Evolutionary conservation across 2,113 vertebrate species (phyloP).

Genomic region (Patagioenas fasciata): DNA sequence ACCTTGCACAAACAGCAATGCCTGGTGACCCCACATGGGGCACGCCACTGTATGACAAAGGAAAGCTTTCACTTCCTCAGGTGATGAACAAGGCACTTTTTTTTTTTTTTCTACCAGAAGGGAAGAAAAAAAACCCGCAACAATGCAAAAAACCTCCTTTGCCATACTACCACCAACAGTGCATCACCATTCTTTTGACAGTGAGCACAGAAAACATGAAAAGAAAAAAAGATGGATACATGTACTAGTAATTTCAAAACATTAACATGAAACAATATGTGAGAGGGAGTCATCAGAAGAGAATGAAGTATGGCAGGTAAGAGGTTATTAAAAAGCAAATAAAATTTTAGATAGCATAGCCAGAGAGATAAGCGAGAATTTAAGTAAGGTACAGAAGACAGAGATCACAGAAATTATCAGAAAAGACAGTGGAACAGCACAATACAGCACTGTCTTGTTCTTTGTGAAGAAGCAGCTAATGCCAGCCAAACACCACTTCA

Average conservation of each 20-base stretch:
- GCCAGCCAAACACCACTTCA: neutral
- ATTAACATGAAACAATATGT: neutral
- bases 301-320: neutral
- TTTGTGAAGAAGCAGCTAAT: neutral
- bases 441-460: neutral
- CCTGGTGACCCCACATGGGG: neutral
- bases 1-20: neutral
- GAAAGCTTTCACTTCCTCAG: neutral
- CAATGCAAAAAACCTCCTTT: neutral
- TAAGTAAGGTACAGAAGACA: neutral
- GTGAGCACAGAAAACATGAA: neutral
- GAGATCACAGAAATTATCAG: neutral
- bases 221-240: neutral
- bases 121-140: fast-evolving
- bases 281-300: neutral
- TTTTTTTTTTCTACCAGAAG: neutral
- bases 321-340: neutral
- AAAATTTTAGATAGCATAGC: neutral
- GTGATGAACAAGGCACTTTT: neutral
- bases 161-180: neutral
- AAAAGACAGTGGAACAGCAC: neutral
- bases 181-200: neutral
- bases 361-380: neutral
- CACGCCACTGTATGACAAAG: neutral
- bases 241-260: neutral